Conservation (phyloP, 2,113 vertebrate species). For the Gymnarchus niloticus region DNA sequence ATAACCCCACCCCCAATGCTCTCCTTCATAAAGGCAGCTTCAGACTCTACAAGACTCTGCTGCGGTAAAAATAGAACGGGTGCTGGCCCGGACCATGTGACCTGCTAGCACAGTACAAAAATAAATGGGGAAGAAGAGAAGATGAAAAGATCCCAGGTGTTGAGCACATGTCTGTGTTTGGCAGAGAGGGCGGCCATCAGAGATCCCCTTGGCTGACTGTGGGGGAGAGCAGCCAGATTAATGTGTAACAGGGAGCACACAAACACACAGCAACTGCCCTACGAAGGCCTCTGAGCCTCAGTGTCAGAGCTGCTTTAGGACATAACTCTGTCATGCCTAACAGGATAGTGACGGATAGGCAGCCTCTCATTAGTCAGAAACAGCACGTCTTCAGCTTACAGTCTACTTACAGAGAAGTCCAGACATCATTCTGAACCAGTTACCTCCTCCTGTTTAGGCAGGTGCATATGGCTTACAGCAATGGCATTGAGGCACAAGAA, state of each 20-base stretch:
- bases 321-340: not conserved
- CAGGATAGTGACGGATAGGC: not conserved
- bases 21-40: not conserved
- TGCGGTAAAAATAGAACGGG: not conserved
- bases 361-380: no score
- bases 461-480: not conserved
- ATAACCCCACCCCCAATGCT: not conserved
- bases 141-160: conserved; percentile 17
- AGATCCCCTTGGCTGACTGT: not conserved
- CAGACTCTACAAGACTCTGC: not conserved
- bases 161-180: not conserved
- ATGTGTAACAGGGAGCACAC: not conserved
- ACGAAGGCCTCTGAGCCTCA: no score
- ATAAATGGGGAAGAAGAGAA: not conserved
- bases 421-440: no score
- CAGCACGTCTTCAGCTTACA: no score
- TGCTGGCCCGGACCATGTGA: not conserved
- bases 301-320: no score
- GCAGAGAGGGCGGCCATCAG: not conserved
- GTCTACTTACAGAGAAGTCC: no score
- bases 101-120: not conserved
- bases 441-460: no score
- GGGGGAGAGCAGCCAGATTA: not conserved
- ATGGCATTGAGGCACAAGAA: not conserved
- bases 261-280: not conserved